Conservation (phyloP, 37 sponge, comb jelly and placozoan genomes). For the Ephydatia muelleri region DNA sequence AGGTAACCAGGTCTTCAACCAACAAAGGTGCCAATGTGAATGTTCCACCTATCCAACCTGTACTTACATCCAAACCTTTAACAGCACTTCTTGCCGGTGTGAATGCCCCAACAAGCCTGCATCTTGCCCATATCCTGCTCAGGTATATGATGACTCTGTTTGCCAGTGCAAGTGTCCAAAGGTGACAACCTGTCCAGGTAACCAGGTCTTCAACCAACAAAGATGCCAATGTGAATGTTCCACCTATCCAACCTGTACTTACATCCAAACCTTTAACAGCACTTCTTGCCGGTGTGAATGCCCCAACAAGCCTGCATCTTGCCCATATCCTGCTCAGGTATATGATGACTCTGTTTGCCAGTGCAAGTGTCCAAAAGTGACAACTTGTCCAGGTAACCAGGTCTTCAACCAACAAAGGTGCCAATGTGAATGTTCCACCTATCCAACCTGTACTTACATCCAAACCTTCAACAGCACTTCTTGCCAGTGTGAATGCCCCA, state of each 20-base stretch:
- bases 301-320: background rate
- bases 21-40: slow-evolving; percentile 17
- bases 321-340: slow-evolving; percentile 9
- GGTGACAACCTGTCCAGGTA: background rate
- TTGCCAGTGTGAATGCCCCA: slow-evolving; percentile 12
- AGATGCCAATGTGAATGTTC: slow-evolving; percentile 19
- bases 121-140: background rate
- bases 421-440: background rate
- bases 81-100: slow-evolving; percentile 23
- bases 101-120: background rate
- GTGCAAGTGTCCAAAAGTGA: slow-evolving; percentile 14
- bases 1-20: background rate
- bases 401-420: background rate
- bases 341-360: background rate
- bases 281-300: background rate
- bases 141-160: background rate
- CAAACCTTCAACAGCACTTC: slow-evolving; percentile 13
- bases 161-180: slow-evolving; percentile 9
- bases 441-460: background rate
- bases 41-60: slow-evolving; percentile 11
- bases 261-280: too few relatives aligned
- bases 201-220: background rate
- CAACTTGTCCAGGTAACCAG: slow-evolving; percentile 10
- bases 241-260: too few relatives aligned
- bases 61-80: background rate